phyloP scores from a whole-genome alignment of 1,140 invertebrate genomes.

The Drosophila pseudoobscura region DNA sequence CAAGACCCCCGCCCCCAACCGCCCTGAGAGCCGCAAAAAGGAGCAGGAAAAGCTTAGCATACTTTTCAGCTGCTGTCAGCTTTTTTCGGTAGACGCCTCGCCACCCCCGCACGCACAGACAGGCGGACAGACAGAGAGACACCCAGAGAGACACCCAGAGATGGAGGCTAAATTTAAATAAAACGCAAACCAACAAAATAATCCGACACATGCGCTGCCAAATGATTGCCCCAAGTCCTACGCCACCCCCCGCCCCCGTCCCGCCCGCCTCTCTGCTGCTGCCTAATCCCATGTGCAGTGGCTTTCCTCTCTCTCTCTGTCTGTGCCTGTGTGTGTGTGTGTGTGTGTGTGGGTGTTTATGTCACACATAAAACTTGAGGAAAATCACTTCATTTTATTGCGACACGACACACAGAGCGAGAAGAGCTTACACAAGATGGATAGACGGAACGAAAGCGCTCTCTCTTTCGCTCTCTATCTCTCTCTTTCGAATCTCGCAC shows the following conservation, averaged over 20 bases:
- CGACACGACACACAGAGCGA: conserved; percentile 7
- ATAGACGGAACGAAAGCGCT: too few relatives aligned
- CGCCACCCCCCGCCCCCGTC: not conserved
- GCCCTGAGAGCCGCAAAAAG: conserved; percentile 8
- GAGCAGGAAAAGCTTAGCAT: conserved; percentile 54
- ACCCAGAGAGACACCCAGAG: not conserved
- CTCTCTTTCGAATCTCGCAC: too few relatives aligned
- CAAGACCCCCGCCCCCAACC: not conserved
- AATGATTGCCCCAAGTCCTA: conserved; percentile 64
- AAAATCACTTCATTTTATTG: conserved; percentile 74
- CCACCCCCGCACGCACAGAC: conserved; percentile 19
- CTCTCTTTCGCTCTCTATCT: too few relatives aligned
- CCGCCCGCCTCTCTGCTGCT: not conserved
- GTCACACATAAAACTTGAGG: conserved; percentile 43
- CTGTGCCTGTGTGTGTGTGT: conserved; percentile 11
- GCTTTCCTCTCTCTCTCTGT: conserved; percentile 14
- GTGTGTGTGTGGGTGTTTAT: conserved; percentile 23
- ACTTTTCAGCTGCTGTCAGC: conserved; percentile 72
- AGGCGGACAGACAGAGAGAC: conserved; percentile 17
- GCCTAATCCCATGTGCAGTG: conserved; percentile 63
- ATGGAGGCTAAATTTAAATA: conserved; percentile 60
- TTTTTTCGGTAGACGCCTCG: conserved; percentile 29
- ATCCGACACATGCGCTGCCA: conserved; percentile 78
- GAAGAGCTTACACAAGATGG: conserved; percentile 27
- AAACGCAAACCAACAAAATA: conserved; percentile 71